Conservation (phyloP, 2,888 invertebrate genomes). For the Strigamia transsilvanica region DNA sequence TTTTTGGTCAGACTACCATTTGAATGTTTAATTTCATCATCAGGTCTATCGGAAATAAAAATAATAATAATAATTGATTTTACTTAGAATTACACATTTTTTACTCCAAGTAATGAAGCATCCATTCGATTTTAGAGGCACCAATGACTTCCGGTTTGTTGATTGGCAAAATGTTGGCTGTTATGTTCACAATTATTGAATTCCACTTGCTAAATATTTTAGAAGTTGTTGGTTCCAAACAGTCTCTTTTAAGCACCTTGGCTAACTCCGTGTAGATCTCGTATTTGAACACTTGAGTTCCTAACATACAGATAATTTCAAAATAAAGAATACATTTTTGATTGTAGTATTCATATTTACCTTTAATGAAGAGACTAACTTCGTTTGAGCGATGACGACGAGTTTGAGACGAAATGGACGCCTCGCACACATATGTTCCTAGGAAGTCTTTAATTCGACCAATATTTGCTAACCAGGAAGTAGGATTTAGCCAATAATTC, state of each 20-base stretch:
- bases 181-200: not conserved
- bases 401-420: not conserved
- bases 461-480: not conserved
- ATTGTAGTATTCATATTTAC: not conserved
- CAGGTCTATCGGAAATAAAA: not conserved
- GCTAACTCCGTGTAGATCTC: not conserved
- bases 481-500: not conserved
- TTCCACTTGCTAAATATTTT: not conserved
- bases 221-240: not conserved
- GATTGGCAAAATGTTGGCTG: not conserved
- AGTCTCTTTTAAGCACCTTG: not conserved
- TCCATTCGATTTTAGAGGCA: not conserved
- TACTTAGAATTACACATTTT: not conserved
- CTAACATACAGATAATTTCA: not conserved
- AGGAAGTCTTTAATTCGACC: not conserved
- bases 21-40: not conserved
- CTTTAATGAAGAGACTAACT: constrained; percentile 21
- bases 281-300: not conserved
- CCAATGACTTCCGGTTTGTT: not conserved
- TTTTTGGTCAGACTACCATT: not conserved
- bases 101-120: not conserved
- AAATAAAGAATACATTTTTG: not conserved
- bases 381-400: not conserved
- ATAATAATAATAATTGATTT: not conserved
- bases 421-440: not conserved